Percentiles rank a stretch among this genome's conserved stretches.
phyloP scores from a whole-genome alignment of 1,140 invertebrate species.

The Drosophila virilis region DNA sequence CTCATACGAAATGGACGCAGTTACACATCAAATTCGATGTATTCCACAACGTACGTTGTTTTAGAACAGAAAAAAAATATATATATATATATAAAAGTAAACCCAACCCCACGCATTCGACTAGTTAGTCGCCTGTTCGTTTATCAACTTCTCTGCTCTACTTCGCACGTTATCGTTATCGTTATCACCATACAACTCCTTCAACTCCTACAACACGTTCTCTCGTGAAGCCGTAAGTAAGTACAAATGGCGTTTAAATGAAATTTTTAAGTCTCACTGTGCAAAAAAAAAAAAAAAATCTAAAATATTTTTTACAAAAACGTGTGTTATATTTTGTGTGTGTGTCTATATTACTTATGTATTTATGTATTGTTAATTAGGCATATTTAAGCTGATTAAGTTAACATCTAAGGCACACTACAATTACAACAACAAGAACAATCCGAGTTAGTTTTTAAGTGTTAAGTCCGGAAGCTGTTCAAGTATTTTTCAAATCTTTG shows the following conservation, averaged over 20 bases:
- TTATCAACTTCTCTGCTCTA: conserved; percentile 34
- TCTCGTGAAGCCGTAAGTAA: conserved; percentile 82
- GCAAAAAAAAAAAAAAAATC: conserved; percentile 30
- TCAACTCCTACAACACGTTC: conserved; percentile 64
- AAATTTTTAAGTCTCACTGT: conserved; percentile 82
- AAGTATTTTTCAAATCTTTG: conserved; percentile 39
- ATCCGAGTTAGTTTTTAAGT: conserved; percentile 29
- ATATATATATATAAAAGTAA: neutral
- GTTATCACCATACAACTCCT: conserved; percentile 48
- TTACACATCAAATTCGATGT: conserved; percentile 1
- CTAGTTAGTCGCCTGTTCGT: conserved; percentile 29
- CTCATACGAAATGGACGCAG: neutral
- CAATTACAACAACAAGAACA: conserved; percentile 14
- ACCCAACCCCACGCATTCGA: conserved; percentile 15
- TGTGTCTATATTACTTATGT: conserved; percentile 51
- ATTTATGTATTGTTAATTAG: conserved; percentile 53
- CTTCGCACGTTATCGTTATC: conserved; percentile 48
- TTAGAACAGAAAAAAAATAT: no score
- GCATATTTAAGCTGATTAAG: conserved; percentile 56
- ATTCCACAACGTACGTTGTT: conserved; percentile 39
- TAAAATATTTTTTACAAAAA: conserved; percentile 21
- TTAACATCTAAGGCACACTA: conserved; percentile 44
- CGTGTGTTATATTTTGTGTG: conserved; percentile 61
- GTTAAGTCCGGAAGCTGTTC: conserved; percentile 12
- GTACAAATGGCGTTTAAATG: conserved; percentile 84